Evolutionary conservation across 2,113 vertebrate genomes (phyloP).

Genomic region (Hippocampus abdominalis): DNA sequence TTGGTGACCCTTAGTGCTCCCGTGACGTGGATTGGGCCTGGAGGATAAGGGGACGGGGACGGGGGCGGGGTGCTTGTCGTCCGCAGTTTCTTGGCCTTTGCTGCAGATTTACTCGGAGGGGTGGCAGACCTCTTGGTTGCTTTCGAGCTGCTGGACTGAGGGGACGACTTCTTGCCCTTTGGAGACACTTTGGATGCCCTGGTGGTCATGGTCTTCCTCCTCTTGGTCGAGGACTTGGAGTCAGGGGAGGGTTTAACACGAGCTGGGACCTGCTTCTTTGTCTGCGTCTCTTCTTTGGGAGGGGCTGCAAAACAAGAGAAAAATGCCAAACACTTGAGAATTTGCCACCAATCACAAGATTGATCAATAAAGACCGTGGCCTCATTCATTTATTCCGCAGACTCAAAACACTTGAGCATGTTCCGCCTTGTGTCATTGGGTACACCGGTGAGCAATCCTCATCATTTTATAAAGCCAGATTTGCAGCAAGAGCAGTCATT

Average conservation of each 20-base stretch:
- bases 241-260: conserved; percentile 42
- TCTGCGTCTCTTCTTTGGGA: conserved; percentile 59
- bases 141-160: conserved; percentile 34
- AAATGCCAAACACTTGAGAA: conserved; percentile 34
- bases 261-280: conserved; percentile 48
- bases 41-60: conserved; percentile 22
- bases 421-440: not conserved
- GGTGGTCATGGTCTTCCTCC: conserved; percentile 43
- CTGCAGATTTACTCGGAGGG: conserved; percentile 32
- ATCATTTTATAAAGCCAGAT: not conserved
- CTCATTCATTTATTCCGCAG: not conserved
- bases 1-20: conserved; percentile 72
- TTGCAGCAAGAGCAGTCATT: no score
- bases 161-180: conserved; percentile 56
- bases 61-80: conserved; percentile 44
- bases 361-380: not conserved
- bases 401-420: not conserved
- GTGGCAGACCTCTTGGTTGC: conserved; percentile 49
- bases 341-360: not conserved
- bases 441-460: not conserved
- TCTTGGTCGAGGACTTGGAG: conserved; percentile 34
- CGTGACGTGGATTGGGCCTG: conserved; percentile 71
- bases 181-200: conserved; percentile 51
- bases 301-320: conserved; percentile 53
- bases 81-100: conserved; percentile 60